phyloP scores from a whole-genome alignment of 2,888 invertebrate genomes.

The Anaspis maculata region DNA sequence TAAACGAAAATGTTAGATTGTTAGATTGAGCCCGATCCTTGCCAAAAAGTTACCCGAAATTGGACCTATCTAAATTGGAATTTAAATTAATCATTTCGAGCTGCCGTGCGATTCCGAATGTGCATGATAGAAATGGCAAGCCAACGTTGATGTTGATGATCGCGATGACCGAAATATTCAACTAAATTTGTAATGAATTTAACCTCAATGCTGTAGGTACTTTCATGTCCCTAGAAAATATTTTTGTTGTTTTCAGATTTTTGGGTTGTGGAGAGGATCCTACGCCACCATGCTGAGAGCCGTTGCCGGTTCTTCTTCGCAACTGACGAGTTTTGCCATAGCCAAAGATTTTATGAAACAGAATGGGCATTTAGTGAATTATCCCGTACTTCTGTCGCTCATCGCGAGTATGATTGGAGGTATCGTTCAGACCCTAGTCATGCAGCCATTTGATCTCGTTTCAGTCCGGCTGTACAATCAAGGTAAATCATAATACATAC shows the following conservation, averaged over 20 bases:
- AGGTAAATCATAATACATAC: conserved; percentile 48
- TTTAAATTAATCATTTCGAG: too few species aligned
- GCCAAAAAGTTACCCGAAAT: too few species aligned
- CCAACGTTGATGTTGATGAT: too few species aligned
- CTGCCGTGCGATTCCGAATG: too few species aligned
- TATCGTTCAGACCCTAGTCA: conserved; percentile 60
- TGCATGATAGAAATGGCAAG: too few species aligned
- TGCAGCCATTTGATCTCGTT: conserved; percentile 83
- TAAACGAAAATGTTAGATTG: too few species aligned
- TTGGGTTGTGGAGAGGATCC: conserved; percentile 73
- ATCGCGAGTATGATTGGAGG: conserved; percentile 70
- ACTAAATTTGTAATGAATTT: too few species aligned
- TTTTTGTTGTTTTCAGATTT: conserved; percentile 23
- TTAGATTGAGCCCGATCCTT: too few species aligned
- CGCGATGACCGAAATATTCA: too few species aligned
- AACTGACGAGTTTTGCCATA: conserved; percentile 71
- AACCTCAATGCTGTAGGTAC: too few species aligned
- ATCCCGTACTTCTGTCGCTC: conserved; percentile 51
- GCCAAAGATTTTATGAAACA: conserved; percentile 46
- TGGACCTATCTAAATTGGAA: too few species aligned
- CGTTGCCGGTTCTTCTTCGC: conserved; percentile 74
- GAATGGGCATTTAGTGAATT: conserved; percentile 32
- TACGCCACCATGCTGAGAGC: conserved; percentile 61
- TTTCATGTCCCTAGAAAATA: too few species aligned
- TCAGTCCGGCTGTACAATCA: conserved; percentile 89